Evolutionary conservation across 2,113 vertebrate species (phyloP).

Genomic region (Hypocryptadius cinnamomeus): DNA sequence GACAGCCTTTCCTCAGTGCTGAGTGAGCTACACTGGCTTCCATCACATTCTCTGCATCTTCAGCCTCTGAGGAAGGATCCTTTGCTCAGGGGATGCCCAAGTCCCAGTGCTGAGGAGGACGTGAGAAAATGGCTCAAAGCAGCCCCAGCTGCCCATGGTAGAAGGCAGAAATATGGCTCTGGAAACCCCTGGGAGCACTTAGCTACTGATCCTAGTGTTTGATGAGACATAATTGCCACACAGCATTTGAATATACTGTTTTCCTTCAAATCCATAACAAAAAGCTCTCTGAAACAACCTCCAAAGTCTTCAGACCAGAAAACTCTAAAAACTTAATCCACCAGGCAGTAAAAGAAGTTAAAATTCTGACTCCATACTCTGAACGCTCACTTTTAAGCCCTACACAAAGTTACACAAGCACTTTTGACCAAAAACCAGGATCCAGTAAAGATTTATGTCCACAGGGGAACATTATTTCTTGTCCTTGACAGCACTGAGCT

Average conservation of each 20-base stretch:
- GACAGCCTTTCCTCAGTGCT: neutral
- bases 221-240: neutral
- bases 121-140: neutral
- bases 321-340: neutral
- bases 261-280: neutral
- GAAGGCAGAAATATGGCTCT: neutral
- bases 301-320: neutral
- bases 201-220: neutral
- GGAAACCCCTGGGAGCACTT: neutral
- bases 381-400: neutral
- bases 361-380: neutral
- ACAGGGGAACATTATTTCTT: neutral
- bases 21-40: neutral
- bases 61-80: neutral
- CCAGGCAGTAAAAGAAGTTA: neutral
- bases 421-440: neutral
- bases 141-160: neutral
- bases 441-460: neutral
- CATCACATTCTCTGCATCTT: neutral
- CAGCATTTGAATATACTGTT: neutral
- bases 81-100: neutral
- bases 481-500: neutral
- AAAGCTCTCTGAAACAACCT: neutral
- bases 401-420: neutral
- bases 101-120: accelerated